phyloP scores from a whole-genome alignment of 2,888 invertebrate species.

The Caenorhabditis imperialis region DNA sequence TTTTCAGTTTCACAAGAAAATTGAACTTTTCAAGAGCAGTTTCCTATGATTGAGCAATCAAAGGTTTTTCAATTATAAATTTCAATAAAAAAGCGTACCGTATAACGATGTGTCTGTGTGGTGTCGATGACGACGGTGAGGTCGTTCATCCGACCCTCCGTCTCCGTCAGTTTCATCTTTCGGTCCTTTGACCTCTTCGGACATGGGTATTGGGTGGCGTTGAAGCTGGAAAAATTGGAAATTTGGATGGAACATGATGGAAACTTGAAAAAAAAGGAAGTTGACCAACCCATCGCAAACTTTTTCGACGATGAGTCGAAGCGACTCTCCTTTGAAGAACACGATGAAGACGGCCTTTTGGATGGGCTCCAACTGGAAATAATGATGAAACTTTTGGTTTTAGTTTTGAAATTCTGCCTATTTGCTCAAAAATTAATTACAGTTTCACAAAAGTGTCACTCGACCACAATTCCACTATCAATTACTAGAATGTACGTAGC shows the following conservation, averaged over 20 bases:
- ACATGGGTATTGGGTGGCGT: constrained; percentile 96
- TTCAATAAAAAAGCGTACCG: constrained; percentile 52
- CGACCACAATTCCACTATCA: too few relatives aligned
- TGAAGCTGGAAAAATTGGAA: constrained; percentile 82
- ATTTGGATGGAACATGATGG: too few relatives aligned
- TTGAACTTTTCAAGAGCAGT: too few relatives aligned
- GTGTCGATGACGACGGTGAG: constrained; percentile 84
- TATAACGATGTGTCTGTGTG: constrained; percentile 70
- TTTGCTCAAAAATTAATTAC: constrained; percentile 61
- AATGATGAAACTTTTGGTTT: too few relatives aligned
- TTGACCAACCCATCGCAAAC: constrained; percentile 98
- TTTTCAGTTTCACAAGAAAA: not conserved
- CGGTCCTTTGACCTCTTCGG: constrained; percentile 96
- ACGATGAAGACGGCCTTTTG: constrained; percentile 89
- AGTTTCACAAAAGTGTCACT: too few relatives aligned
- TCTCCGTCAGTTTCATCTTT: constrained; percentile 96
- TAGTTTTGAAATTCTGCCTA: too few relatives aligned
- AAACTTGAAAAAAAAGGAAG: too few relatives aligned
- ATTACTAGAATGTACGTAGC: too few relatives aligned
- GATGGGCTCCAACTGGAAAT: constrained; percentile 56
- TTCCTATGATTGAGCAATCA: too few relatives aligned
- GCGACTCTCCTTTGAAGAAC: constrained; percentile 90
- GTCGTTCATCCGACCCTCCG: constrained; percentile 97
- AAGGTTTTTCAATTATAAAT: not conserved
- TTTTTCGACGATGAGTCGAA: constrained; percentile 95